Evolutionary conservation across 53 echinoderm and acorn worm species (phyloP).

Genomic region (Actinopyga echinites): DNA sequence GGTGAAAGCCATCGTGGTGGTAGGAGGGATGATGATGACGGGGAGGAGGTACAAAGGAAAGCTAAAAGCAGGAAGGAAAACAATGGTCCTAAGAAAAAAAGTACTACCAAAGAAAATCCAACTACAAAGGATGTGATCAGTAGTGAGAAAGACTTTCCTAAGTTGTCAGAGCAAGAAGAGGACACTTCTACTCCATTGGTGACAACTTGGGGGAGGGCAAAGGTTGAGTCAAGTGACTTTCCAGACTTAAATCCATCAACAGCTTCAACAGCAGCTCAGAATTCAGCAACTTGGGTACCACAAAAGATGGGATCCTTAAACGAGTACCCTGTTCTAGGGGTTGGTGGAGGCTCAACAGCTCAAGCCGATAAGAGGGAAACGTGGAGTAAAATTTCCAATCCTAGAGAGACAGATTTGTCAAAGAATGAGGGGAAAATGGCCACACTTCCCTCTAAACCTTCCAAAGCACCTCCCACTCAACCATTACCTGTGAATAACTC

Average conservation of each 20-base stretch:
- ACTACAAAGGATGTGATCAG: not conserved
- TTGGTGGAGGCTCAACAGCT: not conserved
- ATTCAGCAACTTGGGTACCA: not conserved
- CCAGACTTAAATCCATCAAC: conserved; percentile 8
- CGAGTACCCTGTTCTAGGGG: conserved; percentile 13
- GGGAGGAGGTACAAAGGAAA: not conserved
- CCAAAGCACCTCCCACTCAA: not conserved
- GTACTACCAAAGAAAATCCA: not conserved
- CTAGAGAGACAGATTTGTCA: no score
- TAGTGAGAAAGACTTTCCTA: conserved; percentile 18
- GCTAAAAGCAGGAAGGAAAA: not conserved
- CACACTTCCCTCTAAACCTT: not conserved
- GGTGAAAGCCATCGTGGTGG: not conserved
- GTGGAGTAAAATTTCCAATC: no score
- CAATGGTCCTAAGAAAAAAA: not conserved
- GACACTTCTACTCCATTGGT: not conserved
- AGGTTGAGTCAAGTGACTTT: not conserved
- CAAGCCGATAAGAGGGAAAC: no score
- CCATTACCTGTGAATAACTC: conserved; percentile 27
- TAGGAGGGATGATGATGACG: not conserved
- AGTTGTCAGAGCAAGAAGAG: not conserved
- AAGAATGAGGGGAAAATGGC: no score
- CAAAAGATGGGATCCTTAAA: not conserved
- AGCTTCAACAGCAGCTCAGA: not conserved
- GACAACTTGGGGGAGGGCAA: not conserved